phyloP scores from a whole-genome alignment of 2,797 vertebrate genomes.

The Acrocephalus scirpaceus region DNA sequence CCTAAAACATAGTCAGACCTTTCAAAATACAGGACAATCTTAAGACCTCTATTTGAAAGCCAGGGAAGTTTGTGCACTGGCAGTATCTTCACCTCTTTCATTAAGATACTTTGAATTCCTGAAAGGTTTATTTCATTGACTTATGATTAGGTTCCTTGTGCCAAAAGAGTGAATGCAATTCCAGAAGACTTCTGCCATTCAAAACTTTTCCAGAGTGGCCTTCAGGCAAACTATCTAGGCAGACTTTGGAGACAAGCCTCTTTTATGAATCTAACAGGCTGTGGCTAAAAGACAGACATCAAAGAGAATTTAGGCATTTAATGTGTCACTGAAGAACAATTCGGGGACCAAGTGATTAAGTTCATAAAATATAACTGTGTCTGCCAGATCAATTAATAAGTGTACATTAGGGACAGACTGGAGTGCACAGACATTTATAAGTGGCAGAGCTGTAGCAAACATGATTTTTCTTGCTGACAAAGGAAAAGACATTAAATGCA shows the following conservation, averaged over 20 bases:
- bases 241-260: not conserved
- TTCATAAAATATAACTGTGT: not conserved
- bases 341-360: not conserved
- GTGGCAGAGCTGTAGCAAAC: slow-evolving; percentile 5
- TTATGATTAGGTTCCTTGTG: not conserved
- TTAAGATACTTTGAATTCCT: not conserved
- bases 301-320: not conserved
- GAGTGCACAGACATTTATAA: not conserved
- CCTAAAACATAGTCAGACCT: not conserved
- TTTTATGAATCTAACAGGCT: not conserved
- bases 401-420: not conserved
- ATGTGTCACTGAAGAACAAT: not conserved
- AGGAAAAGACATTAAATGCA: not conserved
- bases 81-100: not conserved
- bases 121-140: not conserved
- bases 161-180: not conserved
- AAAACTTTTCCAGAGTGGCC: not conserved
- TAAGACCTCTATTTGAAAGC: not conserved
- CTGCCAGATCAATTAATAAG: slow-evolving; percentile 1
- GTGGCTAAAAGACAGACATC: not conserved
- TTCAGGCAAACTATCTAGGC: not conserved
- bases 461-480: slow-evolving; percentile 20
- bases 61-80: not conserved
- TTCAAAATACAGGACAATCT: not conserved
- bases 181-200: not conserved